Evolutionary conservation across 1,140 invertebrate species (phyloP), one percentile per base, ranked within the genome.

Genomic region (Oreohelix idahoensis): DNA sequence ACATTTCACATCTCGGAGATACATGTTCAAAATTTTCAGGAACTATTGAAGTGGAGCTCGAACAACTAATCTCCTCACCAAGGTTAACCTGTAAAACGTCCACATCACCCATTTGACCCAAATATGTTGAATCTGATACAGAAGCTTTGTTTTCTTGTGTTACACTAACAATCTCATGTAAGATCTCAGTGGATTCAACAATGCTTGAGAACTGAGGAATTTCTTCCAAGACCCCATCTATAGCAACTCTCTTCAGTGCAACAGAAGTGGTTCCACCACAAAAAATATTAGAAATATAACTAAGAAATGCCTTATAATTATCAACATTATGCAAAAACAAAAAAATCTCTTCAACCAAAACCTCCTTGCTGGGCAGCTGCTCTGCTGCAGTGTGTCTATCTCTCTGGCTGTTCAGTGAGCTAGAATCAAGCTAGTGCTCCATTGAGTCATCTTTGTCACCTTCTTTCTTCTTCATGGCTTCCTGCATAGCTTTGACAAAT

Each of bases 401-500:
- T 58, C 53, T n/a, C 42, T 49, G 79, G 69, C 38, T 82, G 80
- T 74, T 74, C 80, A 29, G 38, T 26, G 51, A 23, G 80, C 80
- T 35, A 74, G 80, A 51, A 82, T 45, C 23, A 73, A 36, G 39
- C 78, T 79, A 87, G 69, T 87, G 86, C 71, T 87, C 86, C 86
- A 87, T 87, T 20, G 81, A 84, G 26, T 87, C 86, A 2, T 86
- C 85, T 5, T 81, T 63, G 84, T 93, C 92, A 2, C 20, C 53
- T 11, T 20, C 53, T 87, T 88, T 87, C 66, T 92, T 90, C 84
- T 93, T 92, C 85, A 84, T 91, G n/a, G 87, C 86, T 79, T 93
- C 93, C 87, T 98, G 96, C 83, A 98, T 93, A 8, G 97, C 97
- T 88, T 95, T 96, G 70, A 98, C 96, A 94, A 98, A 98, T 0